A percentile compares a stretch with the other conserved stretches of the same genome.
phyloP scores from a whole-genome alignment of 2,888 invertebrate species.

The Argyra leucocephala region DNA sequence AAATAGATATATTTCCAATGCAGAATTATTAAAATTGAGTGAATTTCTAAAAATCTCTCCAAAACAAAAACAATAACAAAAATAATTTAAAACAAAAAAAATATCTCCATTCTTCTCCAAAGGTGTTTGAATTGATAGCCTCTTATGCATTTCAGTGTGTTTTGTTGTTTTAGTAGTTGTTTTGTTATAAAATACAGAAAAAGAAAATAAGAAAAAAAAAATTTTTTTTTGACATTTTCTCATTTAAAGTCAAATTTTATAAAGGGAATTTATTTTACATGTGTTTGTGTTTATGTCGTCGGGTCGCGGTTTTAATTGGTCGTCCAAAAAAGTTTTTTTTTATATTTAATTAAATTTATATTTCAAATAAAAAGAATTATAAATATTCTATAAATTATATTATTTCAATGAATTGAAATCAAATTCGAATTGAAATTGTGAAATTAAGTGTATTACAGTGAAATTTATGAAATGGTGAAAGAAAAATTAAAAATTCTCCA shows the following conservation, averaged over 20 bases:
- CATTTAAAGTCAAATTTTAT: background rate
- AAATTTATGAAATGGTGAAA: background rate
- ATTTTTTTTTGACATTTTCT: background rate
- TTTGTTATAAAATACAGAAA: background rate
- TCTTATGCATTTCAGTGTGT: background rate
- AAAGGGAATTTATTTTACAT: background rate
- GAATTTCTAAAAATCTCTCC: background rate
- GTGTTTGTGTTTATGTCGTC: conserved; percentile 3
- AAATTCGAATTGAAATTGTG: background rate
- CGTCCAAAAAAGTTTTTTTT: background rate
- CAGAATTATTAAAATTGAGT: background rate
- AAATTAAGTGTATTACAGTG: background rate
- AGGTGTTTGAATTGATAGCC: background rate
- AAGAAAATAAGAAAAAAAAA: background rate
- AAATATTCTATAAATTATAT: too few relatives aligned
- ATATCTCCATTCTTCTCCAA: background rate
- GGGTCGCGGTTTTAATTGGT: conserved; percentile 1
- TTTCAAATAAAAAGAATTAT: too few relatives aligned
- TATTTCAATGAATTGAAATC: background rate
- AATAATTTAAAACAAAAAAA: background rate
- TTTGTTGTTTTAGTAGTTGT: background rate
- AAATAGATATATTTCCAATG: too few relatives aligned
- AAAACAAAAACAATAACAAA: background rate
- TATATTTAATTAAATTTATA: too few relatives aligned
- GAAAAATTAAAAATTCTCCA: background rate